Evolutionary conservation across 35 echinoderm and acorn worm genomes (phyloP), one percentile per base, ranked within the genome.

Genomic region (Eucidaris tribuloides): DNA sequence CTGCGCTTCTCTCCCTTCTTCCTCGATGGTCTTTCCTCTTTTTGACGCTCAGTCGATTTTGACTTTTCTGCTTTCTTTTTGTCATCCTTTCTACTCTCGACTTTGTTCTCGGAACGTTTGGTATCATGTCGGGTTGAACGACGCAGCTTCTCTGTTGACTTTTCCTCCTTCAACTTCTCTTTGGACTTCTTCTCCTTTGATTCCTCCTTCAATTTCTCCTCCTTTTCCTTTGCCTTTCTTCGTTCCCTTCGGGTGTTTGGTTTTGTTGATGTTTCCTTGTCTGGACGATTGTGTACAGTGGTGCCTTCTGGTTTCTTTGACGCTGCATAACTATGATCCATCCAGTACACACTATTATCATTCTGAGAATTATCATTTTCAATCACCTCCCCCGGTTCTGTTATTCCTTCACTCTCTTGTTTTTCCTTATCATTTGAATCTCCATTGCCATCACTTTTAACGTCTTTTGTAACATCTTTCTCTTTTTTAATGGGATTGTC

Each of bases 301-400:
- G 28, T 64, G 0, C 28, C 6, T 2, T 7, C 5, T 64, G 61
- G 22, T 2, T 32, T 11, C 17, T 2, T n/a, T 3, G 36, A 9
- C n/a, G 68, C 68, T 25, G 68, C 68, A 20, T 74, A 74, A 40
- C 68, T 74, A 44, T 74, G 68, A 40, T 74, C 68, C 68, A 74
- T 74, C 68, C 68, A 74, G 40, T 74, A 74, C 3, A 74, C 68
- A 24, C 68, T 74, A 20, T n/a, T 18, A 1, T 74, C 68, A 19
- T 1, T 6, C 7, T 74, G 68, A 25, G n/a, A n/a, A n/a, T n/a
- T n/a, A n/a, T n/a, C n/a, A n/a, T n/a, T n/a, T n/a, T n/a, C n/a
- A n/a, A n/a, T n/a, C n/a, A n/a, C n/a, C n/a, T n/a, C n/a, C n/a
- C n/a, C n/a, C n/a, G n/a, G n/a, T n/a, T n/a, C n/a, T n/a, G n/a